Evolutionary conservation across 1,140 invertebrate genomes (phyloP).

Genomic region (Drosophila repleta): DNA sequence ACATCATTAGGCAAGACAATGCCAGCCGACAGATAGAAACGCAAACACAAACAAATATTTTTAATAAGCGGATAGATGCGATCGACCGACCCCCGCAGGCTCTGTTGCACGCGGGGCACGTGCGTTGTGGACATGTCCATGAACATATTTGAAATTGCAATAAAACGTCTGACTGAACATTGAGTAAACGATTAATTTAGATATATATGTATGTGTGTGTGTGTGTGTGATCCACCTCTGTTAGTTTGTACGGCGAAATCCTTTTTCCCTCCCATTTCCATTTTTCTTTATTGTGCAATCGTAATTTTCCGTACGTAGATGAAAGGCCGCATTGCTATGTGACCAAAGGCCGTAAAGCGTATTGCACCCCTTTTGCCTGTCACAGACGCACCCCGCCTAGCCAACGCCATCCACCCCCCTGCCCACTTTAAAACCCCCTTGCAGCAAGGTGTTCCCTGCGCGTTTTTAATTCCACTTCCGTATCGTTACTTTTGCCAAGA

Average conservation of each 20-base stretch:
- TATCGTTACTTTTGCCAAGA: constrained; percentile 42
- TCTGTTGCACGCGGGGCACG: constrained; percentile 35
- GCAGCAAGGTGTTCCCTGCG: constrained; percentile 37
- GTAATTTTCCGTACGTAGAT: constrained; percentile 71
- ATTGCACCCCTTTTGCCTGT: constrained; percentile 39
- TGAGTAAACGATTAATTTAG: constrained; percentile 69
- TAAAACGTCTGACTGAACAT: constrained; percentile 75
- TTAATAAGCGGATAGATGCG: constrained; percentile 61
- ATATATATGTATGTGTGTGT: constrained; percentile 23
- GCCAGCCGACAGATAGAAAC: constrained; percentile 27
- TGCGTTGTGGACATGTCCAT: constrained; percentile 56
- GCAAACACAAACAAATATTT: constrained; percentile 66
- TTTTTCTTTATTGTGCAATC: constrained; percentile 50
- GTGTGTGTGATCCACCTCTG: neutral
- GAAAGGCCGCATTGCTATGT: constrained; percentile 56
- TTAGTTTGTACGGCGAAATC: constrained; percentile 34
- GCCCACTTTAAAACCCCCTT: constrained; percentile 2
- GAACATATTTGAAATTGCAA: constrained; percentile 65
- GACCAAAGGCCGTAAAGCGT: constrained; percentile 11
- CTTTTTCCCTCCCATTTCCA: constrained; percentile 34
- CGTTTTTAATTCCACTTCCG: constrained; percentile 59
- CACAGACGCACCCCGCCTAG: constrained; percentile 35
- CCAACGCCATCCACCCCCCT: constrained; percentile 3
- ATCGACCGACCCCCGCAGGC: neutral
- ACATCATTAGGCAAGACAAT: constrained; percentile 55